phyloP scores from a whole-genome alignment of 2,113 vertebrate species.

The Bettongia penicillata region DNA sequence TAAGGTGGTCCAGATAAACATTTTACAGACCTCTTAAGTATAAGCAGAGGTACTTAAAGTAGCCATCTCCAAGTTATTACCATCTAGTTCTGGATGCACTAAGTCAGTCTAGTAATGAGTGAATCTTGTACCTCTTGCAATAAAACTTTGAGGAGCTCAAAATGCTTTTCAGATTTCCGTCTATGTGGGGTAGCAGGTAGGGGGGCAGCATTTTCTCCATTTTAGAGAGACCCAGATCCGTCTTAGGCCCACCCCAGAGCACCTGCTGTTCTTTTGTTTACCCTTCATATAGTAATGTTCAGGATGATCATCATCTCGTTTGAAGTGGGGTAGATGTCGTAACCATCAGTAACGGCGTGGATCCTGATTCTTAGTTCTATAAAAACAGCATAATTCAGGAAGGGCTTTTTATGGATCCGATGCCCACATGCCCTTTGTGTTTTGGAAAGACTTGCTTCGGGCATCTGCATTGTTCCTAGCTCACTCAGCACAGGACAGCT shows the following conservation, averaged over 20 bases:
- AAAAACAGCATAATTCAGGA: background rate
- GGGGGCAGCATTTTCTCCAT: background rate
- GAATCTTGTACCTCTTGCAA: accelerated
- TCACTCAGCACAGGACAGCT: background rate
- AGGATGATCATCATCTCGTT: background rate
- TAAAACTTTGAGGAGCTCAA: background rate
- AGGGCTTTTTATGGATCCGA: background rate
- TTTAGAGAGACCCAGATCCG: background rate
- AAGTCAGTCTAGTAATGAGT: background rate
- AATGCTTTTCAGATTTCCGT: background rate
- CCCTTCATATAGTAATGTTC: background rate
- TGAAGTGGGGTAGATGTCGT: background rate
- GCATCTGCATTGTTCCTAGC: background rate
- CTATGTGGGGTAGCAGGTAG: background rate
- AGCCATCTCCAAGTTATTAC: background rate
- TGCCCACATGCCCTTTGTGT: background rate
- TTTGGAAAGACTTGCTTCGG: background rate
- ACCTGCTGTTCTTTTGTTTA: background rate
- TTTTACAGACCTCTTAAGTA: background rate
- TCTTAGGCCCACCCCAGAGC: no score
- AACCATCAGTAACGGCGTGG: background rate
- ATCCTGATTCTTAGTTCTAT: background rate
- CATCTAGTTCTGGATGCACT: accelerated
- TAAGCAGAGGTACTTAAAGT: background rate
- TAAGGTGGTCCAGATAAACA: background rate